phyloP scores from a whole-genome alignment of 2,797 vertebrate species.

The Acanthurus tractus region DNA sequence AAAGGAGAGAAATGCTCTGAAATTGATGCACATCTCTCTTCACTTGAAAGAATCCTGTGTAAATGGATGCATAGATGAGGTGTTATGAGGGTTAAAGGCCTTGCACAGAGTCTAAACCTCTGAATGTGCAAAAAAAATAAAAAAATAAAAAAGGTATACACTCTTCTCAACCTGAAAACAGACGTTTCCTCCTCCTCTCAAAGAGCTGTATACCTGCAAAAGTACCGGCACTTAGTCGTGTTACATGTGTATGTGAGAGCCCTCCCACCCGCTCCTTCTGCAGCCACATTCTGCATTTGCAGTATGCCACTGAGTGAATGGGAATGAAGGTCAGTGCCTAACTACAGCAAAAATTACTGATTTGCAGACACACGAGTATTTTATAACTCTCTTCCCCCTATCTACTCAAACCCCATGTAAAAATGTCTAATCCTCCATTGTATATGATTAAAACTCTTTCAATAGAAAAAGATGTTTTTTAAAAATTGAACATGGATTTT shows the following conservation, averaged over 20 bases:
- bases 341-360: slow-evolving; percentile 68
- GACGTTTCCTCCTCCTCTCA: slow-evolving; percentile 54
- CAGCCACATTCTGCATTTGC: slow-evolving; percentile 52
- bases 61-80: slow-evolving; percentile 75
- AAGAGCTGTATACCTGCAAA: slow-evolving; percentile 60
- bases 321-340: slow-evolving; percentile 69
- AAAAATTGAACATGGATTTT: slow-evolving; percentile 81
- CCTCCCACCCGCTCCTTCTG: slow-evolving; percentile 42
- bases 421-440: slow-evolving; percentile 70
- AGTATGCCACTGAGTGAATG: slow-evolving; percentile 49
- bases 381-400: slow-evolving; percentile 63
- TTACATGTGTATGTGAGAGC: slow-evolving; percentile 50
- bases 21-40: slow-evolving; percentile 70
- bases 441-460: slow-evolving; percentile 77
- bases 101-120: slow-evolving; percentile 71
- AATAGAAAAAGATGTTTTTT: slow-evolving; percentile 80
- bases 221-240: slow-evolving; percentile 39
- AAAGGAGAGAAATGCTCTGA: slow-evolving; percentile 74
- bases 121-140: slow-evolving; percentile 65
- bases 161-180: slow-evolving; percentile 65
- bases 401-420: slow-evolving; percentile 73
- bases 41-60: slow-evolving; percentile 67
- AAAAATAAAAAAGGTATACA: slow-evolving; percentile 44
- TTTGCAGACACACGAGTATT: slow-evolving; percentile 75
- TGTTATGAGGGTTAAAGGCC: slow-evolving; percentile 70